phyloP scores from a whole-genome alignment of 2,113 vertebrate species.

The Vulpes lagopus region DNA sequence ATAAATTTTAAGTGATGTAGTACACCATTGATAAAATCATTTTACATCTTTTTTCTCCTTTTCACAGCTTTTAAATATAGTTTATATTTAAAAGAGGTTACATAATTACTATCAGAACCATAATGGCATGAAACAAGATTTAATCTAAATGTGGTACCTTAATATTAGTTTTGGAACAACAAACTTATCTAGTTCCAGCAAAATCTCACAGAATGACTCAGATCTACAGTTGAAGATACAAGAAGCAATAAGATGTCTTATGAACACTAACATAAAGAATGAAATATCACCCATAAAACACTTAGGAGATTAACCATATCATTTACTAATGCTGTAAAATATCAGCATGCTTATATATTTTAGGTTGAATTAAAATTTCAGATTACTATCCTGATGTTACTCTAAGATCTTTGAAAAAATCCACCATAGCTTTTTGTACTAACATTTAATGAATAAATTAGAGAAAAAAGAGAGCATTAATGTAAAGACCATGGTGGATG shows the following conservation, averaged over 20 bases:
- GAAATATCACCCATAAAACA: not conserved
- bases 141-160: not conserved
- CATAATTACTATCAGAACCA: not conserved
- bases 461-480: not conserved
- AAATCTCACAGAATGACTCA: constrained; percentile 22
- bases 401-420: not conserved
- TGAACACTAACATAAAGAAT: not conserved
- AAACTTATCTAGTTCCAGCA: not conserved
- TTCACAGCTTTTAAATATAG: not conserved
- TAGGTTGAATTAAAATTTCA: not conserved
- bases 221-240: not conserved
- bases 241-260: not conserved
- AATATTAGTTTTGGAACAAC: not conserved
- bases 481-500: not conserved
- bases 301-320: not conserved
- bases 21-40: not conserved
- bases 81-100: not conserved
- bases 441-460: constrained; percentile 26
- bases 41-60: not conserved
- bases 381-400: not conserved
- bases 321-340: not conserved
- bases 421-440: not conserved
- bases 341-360: not conserved
- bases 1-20: not conserved
- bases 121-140: constrained; percentile 12